Conservation (phyloP, 1,140 invertebrate genomes). For the Aculops lycopersici region DNA sequence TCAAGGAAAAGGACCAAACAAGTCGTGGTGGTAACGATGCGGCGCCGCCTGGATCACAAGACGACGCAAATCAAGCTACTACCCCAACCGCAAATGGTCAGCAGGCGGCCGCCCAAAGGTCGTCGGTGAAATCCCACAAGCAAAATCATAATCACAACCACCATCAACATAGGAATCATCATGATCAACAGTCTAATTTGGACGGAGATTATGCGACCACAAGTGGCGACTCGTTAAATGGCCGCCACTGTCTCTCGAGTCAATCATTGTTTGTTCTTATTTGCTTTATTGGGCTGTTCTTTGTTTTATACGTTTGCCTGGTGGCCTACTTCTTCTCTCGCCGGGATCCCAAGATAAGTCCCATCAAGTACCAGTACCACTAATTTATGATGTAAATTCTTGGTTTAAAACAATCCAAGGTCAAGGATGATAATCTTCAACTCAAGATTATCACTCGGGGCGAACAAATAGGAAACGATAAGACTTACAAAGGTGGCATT, state of each 20-base stretch:
- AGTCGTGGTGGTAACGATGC: slow-evolving; percentile 1
- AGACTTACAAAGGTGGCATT: too few relatives aligned
- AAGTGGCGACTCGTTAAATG: slow-evolving; percentile 46
- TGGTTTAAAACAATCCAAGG: too few relatives aligned
- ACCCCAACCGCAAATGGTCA: neutral
- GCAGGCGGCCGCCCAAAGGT: neutral
- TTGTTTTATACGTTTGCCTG: slow-evolving; percentile 35
- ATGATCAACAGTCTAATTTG: slow-evolving; percentile 10
- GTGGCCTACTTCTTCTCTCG: slow-evolving; percentile 12
- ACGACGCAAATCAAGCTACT: neutral
- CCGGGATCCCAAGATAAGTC: neutral
- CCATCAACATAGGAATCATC: slow-evolving; percentile 1
- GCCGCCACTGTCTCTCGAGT: slow-evolving; percentile 45
- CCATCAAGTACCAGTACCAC: neutral
- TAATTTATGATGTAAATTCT: neutral
- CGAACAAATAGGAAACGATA: too few relatives aligned
- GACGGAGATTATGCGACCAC: slow-evolving; percentile 11
- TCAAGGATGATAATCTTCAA: too few relatives aligned
- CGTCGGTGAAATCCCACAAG: neutral
- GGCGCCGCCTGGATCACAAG: neutral
- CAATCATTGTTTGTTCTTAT: slow-evolving; percentile 54
- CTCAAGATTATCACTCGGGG: too few relatives aligned
- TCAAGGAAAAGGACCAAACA: slow-evolving; percentile 5
- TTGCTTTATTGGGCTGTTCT: slow-evolving; percentile 51
- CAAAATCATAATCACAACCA: neutral